phyloP scores from a whole-genome alignment of 2,113 vertebrate genomes.

The Narcine bancroftii region DNA sequence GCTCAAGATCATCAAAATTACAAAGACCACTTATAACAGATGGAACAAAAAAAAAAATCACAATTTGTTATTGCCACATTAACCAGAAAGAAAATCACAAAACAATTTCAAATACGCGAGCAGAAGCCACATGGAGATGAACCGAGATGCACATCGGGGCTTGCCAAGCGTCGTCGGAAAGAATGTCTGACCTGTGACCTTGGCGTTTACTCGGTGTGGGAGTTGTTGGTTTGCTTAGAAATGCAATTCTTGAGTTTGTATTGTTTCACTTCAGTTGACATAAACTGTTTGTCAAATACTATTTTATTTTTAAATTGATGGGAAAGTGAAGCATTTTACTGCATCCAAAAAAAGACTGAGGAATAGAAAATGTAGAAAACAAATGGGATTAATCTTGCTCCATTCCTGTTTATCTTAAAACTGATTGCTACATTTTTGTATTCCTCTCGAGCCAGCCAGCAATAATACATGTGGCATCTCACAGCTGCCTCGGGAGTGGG shows the following conservation, averaged over 20 bases:
- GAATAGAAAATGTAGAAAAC: background rate
- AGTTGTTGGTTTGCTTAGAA: slow-evolving; percentile 22
- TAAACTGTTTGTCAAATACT: background rate
- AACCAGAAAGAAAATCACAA: background rate
- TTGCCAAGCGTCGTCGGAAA: slow-evolving; percentile 7
- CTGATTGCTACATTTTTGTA: background rate
- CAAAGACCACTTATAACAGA: background rate
- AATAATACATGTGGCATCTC: slow-evolving; percentile 4
- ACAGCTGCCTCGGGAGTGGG: background rate
- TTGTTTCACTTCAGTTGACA: background rate
- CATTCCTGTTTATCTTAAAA: background rate
- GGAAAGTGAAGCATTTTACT: background rate
- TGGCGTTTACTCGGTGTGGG: slow-evolving; percentile 6
- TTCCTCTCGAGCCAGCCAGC: background rate
- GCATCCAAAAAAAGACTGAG: background rate
- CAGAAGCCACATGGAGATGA: background rate
- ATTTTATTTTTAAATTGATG: background rate
- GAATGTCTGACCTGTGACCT: slow-evolving; percentile 17
- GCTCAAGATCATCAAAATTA: background rate
- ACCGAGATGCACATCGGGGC: background rate
- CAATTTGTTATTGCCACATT: background rate
- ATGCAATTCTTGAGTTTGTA: background rate
- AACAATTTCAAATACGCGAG: background rate
- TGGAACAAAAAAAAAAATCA: too few relatives aligned
- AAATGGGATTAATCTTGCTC: background rate